phyloP scores from a whole-genome alignment of 2,888 invertebrate species.

The Chaetogeoica ovagalla region DNA sequence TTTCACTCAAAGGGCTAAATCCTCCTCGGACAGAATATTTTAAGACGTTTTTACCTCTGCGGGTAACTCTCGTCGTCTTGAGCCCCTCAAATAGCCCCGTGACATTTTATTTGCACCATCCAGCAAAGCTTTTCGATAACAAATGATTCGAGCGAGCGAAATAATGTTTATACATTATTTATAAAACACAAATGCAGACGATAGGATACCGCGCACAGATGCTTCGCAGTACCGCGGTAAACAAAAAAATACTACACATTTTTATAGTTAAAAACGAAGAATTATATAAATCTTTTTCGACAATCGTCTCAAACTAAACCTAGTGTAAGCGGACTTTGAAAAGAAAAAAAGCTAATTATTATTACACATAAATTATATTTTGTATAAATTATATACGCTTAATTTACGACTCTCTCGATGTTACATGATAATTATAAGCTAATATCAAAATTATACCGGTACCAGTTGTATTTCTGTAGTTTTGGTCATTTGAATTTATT shows the following conservation, averaged over 20 bases:
- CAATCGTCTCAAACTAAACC: too few relatives aligned
- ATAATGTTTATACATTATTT: not conserved
- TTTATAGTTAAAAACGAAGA: too few relatives aligned
- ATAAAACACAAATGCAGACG: slow-evolving; percentile 2
- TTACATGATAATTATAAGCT: too few relatives aligned
- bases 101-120: slow-evolving; percentile 25
- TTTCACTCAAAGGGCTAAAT: slow-evolving; percentile 23
- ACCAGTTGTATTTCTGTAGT: too few relatives aligned
- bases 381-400: too few relatives aligned
- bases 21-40: slow-evolving; percentile 22
- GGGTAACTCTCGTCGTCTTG: not conserved
- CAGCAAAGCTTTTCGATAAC: slow-evolving; percentile 25
- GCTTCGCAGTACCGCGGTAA: not conserved
- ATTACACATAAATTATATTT: too few relatives aligned
- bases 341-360: too few relatives aligned
- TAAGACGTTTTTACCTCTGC: not conserved
- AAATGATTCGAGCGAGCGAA: slow-evolving; percentile 21
- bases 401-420: too few relatives aligned
- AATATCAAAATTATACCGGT: too few relatives aligned
- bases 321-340: too few relatives aligned
- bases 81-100: slow-evolving; percentile 8
- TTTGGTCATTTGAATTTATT: too few relatives aligned
- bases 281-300: too few relatives aligned
- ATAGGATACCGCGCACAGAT: not conserved
- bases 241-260: not conserved